Base-by-base conservation (phyloP, 1,140 invertebrate species). In the Anthonomus grandis region DNA sequence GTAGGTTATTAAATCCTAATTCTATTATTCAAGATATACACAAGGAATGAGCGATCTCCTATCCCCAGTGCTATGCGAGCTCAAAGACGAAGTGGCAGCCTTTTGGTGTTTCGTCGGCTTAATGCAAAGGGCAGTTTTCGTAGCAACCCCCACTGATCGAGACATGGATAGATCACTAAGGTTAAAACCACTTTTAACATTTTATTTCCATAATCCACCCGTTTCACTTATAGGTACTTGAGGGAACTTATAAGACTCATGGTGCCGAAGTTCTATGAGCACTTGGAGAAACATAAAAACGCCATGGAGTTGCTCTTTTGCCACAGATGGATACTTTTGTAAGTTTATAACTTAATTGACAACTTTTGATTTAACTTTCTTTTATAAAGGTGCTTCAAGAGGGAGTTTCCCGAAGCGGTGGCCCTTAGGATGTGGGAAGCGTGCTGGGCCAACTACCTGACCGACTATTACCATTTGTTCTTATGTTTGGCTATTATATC, bases 21-120 rank as follows among this genome's bases (percentile, higher is more conserved):
- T 48, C 13, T 31, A 31, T 1, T 25, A 31, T 60, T 64, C 39
- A 31, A 67, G 42, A 31, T 70, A 70, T 37, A 91, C 89, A 1
- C 86, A 92, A 79, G 89, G 93, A 6, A 96, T 96, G 93, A 95
- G 92, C 44, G 93, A 96, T 73, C 78, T 96, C 0, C 68, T 95
- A 24, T 90, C 93, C 15, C 93, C 93, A 0, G 82, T 96, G 4
- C 67, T 97, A 4, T 89, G 85, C 53, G 91, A 93, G 71, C 80
- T 95, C 12, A 86, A 90, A 68, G 87, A 92, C 65, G 93, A 96
- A 73, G 85, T 89, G 2, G 90, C 93, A 63, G 85, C 93, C 0
- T 96, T 93, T 71, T 95, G 92, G 91, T 95, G 93, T 69, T 97
- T 97, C 73, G 89, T 90, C 8, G 91, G 91, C 2, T 78, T 96